A percentile compares a stretch with the other conserved stretches of the same genome.
Evolutionary conservation across 1,140 invertebrate species (phyloP).

Genomic region (Lordiphosa stackelbergi): DNA sequence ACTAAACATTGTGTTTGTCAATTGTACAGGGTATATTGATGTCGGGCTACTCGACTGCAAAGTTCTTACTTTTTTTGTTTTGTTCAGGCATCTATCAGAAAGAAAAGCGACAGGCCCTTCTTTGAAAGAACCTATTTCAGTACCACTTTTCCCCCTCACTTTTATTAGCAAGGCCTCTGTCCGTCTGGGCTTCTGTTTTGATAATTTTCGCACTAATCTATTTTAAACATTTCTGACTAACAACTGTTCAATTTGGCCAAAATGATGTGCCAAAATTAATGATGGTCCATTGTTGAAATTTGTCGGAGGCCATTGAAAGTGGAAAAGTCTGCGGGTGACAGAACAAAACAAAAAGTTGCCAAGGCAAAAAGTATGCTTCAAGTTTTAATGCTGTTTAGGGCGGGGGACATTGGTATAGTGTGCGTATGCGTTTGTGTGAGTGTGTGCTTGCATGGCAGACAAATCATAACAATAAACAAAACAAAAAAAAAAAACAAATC

Average conservation of each 20-base stretch:
- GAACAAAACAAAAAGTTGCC: constrained; percentile 30
- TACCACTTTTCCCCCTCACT: too few species aligned
- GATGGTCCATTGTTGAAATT: constrained; percentile 8
- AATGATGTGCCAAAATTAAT: constrained; percentile 15
- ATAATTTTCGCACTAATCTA: too few species aligned
- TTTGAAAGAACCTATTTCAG: too few species aligned
- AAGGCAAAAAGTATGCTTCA: constrained; percentile 46
- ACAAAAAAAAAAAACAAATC: background rate
- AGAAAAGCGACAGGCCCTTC: too few species aligned
- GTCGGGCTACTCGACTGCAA: too few species aligned
- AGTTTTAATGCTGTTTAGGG: constrained; percentile 35
- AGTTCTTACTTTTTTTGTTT: too few species aligned
- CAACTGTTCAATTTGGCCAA: background rate
- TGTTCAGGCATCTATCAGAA: too few species aligned
- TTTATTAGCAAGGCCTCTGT: too few species aligned
- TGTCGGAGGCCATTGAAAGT: constrained; percentile 32
- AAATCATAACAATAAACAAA: constrained; percentile 4
- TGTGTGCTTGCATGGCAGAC: constrained; percentile 13
- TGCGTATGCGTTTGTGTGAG: constrained; percentile 13
- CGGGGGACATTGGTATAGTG: constrained; percentile 1
- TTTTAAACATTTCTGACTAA: too few species aligned
- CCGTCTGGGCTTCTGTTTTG: too few species aligned
- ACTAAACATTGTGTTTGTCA: too few species aligned
- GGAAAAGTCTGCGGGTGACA: constrained; percentile 42
- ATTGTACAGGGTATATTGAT: too few species aligned